Conservation (phyloP, 1,140 invertebrate genomes). For the Drosophila micromelanica region DNA sequence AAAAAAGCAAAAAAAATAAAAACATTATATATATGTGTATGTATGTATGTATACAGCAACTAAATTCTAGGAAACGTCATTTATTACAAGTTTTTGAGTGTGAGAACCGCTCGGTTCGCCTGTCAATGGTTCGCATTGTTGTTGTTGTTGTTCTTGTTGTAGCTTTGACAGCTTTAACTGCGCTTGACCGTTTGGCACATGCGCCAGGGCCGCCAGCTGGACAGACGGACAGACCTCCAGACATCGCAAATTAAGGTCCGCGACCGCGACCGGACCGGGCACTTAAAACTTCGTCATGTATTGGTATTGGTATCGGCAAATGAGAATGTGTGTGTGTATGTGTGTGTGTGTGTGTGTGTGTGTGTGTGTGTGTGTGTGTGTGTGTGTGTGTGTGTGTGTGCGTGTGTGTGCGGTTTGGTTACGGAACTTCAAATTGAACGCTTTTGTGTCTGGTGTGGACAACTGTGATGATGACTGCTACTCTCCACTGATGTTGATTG, state of each 20-base stretch:
- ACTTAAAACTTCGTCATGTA: slow-evolving; percentile 56
- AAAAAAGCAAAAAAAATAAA: slow-evolving; percentile 50
- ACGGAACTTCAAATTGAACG: slow-evolving; percentile 70
- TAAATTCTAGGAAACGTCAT: slow-evolving; percentile 79
- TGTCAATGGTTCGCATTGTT: slow-evolving; percentile 73
- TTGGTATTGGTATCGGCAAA: slow-evolving; percentile 40
- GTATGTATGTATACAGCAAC: slow-evolving; percentile 28
- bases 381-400: slow-evolving; percentile 3
- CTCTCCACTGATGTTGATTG: slow-evolving; percentile 67
- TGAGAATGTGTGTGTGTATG: slow-evolving; percentile 9
- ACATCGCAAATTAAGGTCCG: slow-evolving; percentile 74
- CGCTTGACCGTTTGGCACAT: slow-evolving; percentile 80
- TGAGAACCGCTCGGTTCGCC: slow-evolving; percentile 69
- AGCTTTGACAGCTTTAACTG: slow-evolving; percentile 75
- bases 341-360: slow-evolving; percentile 20
- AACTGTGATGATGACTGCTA: slow-evolving; percentile 75
- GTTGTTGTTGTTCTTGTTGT: slow-evolving; percentile 42
- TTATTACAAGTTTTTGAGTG: slow-evolving; percentile 73
- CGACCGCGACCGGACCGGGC: slow-evolving; percentile 64
- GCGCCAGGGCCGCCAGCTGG: slow-evolving; percentile 53
- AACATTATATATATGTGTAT: slow-evolving; percentile 10
- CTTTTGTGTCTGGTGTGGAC: slow-evolving; percentile 66
- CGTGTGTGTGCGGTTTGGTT: slow-evolving; percentile 59
- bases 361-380: slow-evolving; percentile 4
- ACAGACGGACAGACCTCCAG: slow-evolving; percentile 39